A percentile compares a stretch with the other conserved stretches of the same genome.
phyloP scores from a whole-genome alignment of 2,113 vertebrate species.

The Hiodon tergisus region DNA sequence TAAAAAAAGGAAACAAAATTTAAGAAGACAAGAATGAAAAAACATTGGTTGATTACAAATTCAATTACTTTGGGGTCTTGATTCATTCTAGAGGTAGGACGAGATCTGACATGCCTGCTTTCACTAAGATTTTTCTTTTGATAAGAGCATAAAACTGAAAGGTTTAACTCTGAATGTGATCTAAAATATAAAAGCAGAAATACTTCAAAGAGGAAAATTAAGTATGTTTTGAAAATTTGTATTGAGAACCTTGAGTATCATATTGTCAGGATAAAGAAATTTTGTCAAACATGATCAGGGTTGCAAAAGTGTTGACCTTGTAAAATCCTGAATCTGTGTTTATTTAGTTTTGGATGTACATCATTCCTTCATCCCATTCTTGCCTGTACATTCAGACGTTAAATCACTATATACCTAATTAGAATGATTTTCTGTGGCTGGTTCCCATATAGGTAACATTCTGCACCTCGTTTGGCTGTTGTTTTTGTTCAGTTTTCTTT shows the following conservation, averaged over 20 bases:
- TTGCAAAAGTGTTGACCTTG: too few species aligned
- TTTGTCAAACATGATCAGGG: too few species aligned
- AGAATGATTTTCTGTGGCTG: too few species aligned
- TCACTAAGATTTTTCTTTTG: constrained; percentile 39
- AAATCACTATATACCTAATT: too few species aligned
- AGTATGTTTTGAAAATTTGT: neutral
- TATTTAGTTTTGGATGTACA: too few species aligned
- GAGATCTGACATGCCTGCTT: constrained; percentile 52
- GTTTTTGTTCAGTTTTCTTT: neutral
- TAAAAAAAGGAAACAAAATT: constrained; percentile 28
- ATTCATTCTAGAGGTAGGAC: constrained; percentile 39
- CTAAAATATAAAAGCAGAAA: constrained; percentile 24
- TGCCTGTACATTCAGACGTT: neutral
- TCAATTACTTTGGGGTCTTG: constrained; percentile 51
- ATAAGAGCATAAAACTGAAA: constrained; percentile 43
- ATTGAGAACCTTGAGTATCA: too few species aligned
- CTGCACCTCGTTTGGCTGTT: constrained; percentile 7
- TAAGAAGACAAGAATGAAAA: constrained; percentile 36
- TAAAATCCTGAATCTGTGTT: too few species aligned
- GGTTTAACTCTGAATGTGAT: constrained; percentile 26
- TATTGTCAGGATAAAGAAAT: too few species aligned
- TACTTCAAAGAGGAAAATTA: constrained; percentile 23
- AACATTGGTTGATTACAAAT: constrained; percentile 58
- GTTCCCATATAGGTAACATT: too few species aligned
- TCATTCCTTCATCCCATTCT: neutral